These are phyloP conservation scores for Platyrinchus mystaceus DNA, from an alignment of 2,797 vertebrate genomes.

Conservation along the genomic window DNA sequence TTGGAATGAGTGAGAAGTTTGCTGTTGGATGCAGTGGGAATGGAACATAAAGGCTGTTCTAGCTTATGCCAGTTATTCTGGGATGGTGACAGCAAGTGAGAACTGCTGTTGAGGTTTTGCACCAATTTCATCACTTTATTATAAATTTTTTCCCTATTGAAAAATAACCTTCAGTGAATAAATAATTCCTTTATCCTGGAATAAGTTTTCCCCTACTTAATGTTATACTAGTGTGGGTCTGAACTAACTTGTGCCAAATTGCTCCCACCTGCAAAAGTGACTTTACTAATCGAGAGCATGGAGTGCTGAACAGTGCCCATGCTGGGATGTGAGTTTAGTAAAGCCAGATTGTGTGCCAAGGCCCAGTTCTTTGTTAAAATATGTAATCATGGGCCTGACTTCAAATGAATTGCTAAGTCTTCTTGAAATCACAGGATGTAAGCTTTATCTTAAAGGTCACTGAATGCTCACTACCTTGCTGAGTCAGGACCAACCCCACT, in stretches of 20 bases:
- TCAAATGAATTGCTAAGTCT: not conserved
- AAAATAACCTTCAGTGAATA: not conserved
- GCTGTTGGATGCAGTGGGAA: not conserved
- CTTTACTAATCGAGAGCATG: not conserved
- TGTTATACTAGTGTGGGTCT: not conserved
- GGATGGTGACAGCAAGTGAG: not conserved
- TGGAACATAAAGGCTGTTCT: not conserved
- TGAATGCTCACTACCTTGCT: not conserved
- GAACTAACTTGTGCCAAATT: not conserved
- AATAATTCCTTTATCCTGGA: not conserved
- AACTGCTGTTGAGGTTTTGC: not conserved
- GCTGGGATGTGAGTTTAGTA: not conserved
- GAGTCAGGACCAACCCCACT: not conserved
- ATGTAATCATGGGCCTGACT: not conserved
- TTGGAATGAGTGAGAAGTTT: slow-evolving; percentile 1
- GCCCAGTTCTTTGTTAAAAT: not conserved
- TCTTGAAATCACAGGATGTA: not conserved
- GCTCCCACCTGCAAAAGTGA: not conserved
- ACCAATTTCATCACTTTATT: not conserved
- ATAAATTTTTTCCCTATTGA: not conserved
- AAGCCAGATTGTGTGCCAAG: not conserved
- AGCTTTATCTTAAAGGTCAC: not conserved
- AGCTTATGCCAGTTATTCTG: not conserved
- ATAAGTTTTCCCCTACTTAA: not conserved
- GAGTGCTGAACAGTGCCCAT: not conserved